phyloP scores from a whole-genome alignment of 2,888 invertebrate genomes.

The Tetheella fluctuosa region DNA sequence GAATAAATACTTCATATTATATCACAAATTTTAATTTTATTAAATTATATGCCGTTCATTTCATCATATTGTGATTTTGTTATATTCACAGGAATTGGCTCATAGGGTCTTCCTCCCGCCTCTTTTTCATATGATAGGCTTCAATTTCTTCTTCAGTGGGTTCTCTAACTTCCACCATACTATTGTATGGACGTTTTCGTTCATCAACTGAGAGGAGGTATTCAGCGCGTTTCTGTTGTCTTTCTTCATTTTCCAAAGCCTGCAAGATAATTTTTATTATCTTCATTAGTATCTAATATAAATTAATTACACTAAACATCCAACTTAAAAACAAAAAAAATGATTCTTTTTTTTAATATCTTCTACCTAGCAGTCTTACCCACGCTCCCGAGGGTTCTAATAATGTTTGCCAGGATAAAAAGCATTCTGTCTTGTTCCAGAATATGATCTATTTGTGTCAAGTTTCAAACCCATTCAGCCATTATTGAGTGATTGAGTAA shows the following conservation, averaged over 20 bases:
- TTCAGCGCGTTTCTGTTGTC: conserved; percentile 85
- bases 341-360: neutral
- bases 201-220: conserved; percentile 90
- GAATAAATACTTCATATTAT: neutral
- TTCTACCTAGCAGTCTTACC: no score
- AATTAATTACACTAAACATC: no score
- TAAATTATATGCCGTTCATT: neutral
- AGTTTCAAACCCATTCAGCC: no score
- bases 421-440: no score
- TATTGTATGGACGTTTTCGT: conserved; percentile 96
- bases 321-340: no score
- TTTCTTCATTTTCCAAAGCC: conserved; percentile 87
- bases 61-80: no score
- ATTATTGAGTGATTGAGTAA: no score
- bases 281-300: neutral
- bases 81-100: conserved; percentile 85
- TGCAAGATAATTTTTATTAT: conserved; percentile 34
- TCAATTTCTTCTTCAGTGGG: conserved; percentile 97
- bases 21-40: neutral
- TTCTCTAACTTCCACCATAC: conserved; percentile 92
- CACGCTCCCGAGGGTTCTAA: no score
- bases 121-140: conserved; percentile 94
- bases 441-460: no score
- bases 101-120: conserved; percentile 97
- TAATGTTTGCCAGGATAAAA: no score